Base-by-base conservation (phyloP, 1,140 invertebrate genomes). In the Orchestia grillus region DNA sequence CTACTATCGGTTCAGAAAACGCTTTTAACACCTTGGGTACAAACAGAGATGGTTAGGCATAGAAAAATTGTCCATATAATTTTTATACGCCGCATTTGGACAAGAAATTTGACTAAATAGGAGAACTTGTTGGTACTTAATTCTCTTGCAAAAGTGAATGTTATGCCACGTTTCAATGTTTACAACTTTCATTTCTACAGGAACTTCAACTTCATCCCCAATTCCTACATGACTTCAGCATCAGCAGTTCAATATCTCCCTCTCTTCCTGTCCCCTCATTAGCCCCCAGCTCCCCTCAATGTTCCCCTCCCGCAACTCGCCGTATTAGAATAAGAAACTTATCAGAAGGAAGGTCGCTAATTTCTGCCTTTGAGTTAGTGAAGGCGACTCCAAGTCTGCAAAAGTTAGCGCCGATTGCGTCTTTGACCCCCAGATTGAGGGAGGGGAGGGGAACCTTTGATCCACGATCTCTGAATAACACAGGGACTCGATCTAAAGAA, bases 311-410 rank as follows among this genome's bases (percentile, higher is more conserved):
- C 92, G 0, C 92, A 44, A 45, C 41, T 42, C 88, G 8, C 44
- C 44, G 43, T 94, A 94, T 94, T 94, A 94, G 92, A 94, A 94
- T 94, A 94, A 94, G 92, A 94, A 94, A 94, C 43, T 94, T 94
- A 94, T 94, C 44, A 91, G 88, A 44, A n/a, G 43, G 41, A 8
- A 45, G 43, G 43, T 45, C 92, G 36, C 92, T 94, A 94, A 94
- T 94, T 94, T 94, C 92, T 94, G 92, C 44, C 92, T 94, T 94
- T 94, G 92, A 94, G 44, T 94, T 94, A 94, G 92, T 45, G 92
- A 45, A 94, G 92, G 44, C 43, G 92, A 47, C 44, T 44, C 43
- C 23, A 44, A 44, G 92, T 94, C 92, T 42, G 43, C 43, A 94
- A 45, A 94, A 94, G 92, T 94, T 94, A 94, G 92, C 43, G 88